These are phyloP conservation scores for Ctenopoma kingsleyae DNA, from an alignment of 2,797 vertebrate genomes.

Conservation along the genomic window DNA sequence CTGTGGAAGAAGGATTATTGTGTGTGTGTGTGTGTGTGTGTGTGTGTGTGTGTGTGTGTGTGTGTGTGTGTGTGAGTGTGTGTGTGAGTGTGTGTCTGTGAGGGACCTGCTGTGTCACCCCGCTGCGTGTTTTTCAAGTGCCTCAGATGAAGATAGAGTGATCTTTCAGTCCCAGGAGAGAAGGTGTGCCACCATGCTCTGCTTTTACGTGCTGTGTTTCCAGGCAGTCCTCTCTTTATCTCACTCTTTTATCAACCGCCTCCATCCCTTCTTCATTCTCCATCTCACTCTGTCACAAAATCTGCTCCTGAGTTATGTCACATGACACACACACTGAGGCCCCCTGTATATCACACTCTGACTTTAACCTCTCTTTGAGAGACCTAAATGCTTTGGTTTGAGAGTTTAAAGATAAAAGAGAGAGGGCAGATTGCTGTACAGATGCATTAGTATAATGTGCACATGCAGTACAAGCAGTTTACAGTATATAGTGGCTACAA, in stretches of 20 bases:
- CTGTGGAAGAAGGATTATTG: background rate
- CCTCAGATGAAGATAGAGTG: constrained; percentile 37
- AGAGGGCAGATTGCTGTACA: constrained; percentile 15
- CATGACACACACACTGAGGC: constrained; percentile 26
- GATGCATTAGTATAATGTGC: constrained; percentile 31
- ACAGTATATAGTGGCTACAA: background rate
- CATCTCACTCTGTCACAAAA: constrained; percentile 30
- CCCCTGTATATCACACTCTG: constrained; percentile 36
- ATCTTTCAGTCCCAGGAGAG: constrained; percentile 32
- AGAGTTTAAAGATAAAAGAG: constrained; percentile 30
- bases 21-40: background rate
- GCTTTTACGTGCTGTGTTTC: constrained; percentile 46
- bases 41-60: constrained; percentile 5
- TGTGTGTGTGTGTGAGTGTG: constrained; percentile 1
- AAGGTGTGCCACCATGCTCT: constrained; percentile 23
- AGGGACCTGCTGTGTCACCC: constrained; percentile 5
- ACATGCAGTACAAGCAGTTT: constrained; percentile 5
- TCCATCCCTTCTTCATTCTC: constrained; percentile 15
- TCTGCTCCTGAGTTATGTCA: constrained; percentile 35
- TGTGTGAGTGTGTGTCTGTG: constrained; percentile 17
- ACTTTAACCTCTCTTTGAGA: constrained; percentile 7
- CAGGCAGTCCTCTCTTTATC: constrained; percentile 29
- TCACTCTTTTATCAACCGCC: constrained; percentile 43
- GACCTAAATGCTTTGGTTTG: constrained; percentile 41
- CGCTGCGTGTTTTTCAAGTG: constrained; percentile 46